Conservation (phyloP, 2,888 invertebrate genomes). For the Siphlonurus alternatus region DNA sequence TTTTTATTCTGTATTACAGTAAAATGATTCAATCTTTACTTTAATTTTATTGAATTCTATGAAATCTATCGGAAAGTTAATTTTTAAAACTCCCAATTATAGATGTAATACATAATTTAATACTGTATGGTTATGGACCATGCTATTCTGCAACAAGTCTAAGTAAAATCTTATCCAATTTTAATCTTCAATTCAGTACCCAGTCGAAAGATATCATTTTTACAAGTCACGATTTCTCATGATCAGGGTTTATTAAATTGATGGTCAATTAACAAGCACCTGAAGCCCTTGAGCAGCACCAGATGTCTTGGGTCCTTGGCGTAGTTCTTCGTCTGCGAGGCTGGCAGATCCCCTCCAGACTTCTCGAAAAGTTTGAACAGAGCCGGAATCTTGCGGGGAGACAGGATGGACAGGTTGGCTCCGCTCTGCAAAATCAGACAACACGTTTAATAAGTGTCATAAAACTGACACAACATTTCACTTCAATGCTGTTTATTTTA, state of each 20-base stretch:
- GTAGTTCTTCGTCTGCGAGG: slow-evolving; percentile 72
- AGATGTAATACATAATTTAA: too few relatives aligned
- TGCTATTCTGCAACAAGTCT: too few relatives aligned
- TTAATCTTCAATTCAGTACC: too few relatives aligned
- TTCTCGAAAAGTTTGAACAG: slow-evolving; percentile 78
- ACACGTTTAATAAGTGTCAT: neutral
- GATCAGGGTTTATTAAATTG: neutral
- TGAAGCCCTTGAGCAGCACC: slow-evolving; percentile 56
- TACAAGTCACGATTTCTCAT: neutral
- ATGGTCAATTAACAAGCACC: slow-evolving; percentile 23
- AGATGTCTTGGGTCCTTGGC: slow-evolving; percentile 75
- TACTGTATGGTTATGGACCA: too few relatives aligned
- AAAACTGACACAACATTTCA: neutral
- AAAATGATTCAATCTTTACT: too few relatives aligned
- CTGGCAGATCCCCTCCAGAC: slow-evolving; percentile 67
- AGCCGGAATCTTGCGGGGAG: slow-evolving; percentile 74
- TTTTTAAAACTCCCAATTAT: too few relatives aligned
- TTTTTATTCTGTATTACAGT: too few relatives aligned
- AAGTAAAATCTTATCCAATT: too few relatives aligned
- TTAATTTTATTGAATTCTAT: too few relatives aligned
- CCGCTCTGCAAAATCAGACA: slow-evolving; percentile 38
- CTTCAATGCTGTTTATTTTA: too few relatives aligned
- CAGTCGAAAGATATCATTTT: neutral
- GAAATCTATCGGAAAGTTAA: too few relatives aligned
- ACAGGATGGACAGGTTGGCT: slow-evolving; percentile 72